Conservation (phyloP, 2,797 vertebrate species). For the Chanos chanos region DNA sequence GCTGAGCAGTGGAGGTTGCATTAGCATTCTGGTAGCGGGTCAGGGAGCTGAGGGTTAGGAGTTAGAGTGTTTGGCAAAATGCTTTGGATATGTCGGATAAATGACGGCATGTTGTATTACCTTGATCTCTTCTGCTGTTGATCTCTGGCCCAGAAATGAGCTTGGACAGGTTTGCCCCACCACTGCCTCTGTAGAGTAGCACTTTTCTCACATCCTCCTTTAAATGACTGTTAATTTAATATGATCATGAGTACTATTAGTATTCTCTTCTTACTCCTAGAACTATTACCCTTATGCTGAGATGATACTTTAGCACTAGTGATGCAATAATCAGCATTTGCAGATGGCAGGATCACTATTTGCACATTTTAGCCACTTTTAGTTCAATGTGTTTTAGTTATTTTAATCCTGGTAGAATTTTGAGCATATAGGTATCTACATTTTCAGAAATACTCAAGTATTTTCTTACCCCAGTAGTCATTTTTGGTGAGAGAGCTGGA, state of each 20-base stretch:
- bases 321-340: conserved; percentile 41
- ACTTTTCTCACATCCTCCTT: conserved; percentile 49
- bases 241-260: conserved; percentile 43
- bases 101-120: no score
- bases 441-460: conserved; percentile 27
- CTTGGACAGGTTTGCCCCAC: conserved; percentile 18
- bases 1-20: no score
- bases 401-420: conserved; percentile 27
- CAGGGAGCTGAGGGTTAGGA: no score
- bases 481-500: no score
- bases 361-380: conserved; percentile 45
- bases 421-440: conserved; percentile 23
- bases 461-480: no score
- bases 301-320: conserved; percentile 22
- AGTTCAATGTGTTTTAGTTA: conserved; percentile 14
- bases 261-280: conserved; percentile 31
- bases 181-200: conserved; percentile 50
- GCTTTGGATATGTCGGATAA: conserved; percentile 16
- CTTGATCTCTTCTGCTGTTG: conserved; percentile 12
- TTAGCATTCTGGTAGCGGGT: no score
- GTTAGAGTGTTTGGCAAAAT: no score
- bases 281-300: conserved; percentile 33
- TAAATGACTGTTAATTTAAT: conserved; percentile 55
- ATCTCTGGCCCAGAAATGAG: conserved; percentile 16
- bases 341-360: conserved; percentile 37